Evolutionary conservation across 1,140 invertebrate genomes (phyloP).

Genomic region (Nephila pilipes): DNA sequence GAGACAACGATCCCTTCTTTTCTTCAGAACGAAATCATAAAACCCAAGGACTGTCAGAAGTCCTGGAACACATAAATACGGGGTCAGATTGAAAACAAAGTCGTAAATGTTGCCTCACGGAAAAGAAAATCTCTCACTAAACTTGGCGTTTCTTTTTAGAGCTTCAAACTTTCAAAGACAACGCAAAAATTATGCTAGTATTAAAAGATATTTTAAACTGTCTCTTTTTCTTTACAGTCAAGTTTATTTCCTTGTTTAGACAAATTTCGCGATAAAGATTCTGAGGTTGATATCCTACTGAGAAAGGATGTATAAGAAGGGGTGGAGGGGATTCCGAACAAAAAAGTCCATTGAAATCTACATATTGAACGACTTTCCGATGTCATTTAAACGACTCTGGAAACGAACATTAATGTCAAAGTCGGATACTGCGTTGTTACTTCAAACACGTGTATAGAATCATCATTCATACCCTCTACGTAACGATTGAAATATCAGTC

Average conservation of each 20-base stretch:
- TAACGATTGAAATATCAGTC: not conserved
- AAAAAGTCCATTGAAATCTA: constrained; percentile 48
- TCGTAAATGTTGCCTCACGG: constrained; percentile 22
- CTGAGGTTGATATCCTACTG: constrained; percentile 36
- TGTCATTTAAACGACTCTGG: constrained; percentile 46
- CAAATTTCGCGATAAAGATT: constrained; percentile 35
- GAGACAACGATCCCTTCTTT: not conserved
- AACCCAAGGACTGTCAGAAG: constrained; percentile 30
- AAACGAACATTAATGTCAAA: constrained; percentile 58
- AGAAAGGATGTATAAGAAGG: not conserved
- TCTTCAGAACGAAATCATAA: constrained; percentile 36
- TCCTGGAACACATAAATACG: constrained; percentile 34
- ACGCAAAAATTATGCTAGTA: constrained; percentile 46
- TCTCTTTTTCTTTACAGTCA: constrained; percentile 34
- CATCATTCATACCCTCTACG: not conserved
- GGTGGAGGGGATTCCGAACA: not conserved
- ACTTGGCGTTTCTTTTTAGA: constrained; percentile 5
- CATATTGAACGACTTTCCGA: constrained; percentile 64
- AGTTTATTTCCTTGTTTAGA: constrained; percentile 34
- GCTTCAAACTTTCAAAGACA: constrained; percentile 20
- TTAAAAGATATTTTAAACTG: constrained; percentile 40
- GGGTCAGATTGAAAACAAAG: constrained; percentile 53
- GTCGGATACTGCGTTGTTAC: not conserved
- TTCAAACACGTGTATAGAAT: not conserved
- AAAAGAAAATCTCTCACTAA: constrained; percentile 31